Conservation (phyloP, 2,888 invertebrate species). For the Ischnura elegans region DNA sequence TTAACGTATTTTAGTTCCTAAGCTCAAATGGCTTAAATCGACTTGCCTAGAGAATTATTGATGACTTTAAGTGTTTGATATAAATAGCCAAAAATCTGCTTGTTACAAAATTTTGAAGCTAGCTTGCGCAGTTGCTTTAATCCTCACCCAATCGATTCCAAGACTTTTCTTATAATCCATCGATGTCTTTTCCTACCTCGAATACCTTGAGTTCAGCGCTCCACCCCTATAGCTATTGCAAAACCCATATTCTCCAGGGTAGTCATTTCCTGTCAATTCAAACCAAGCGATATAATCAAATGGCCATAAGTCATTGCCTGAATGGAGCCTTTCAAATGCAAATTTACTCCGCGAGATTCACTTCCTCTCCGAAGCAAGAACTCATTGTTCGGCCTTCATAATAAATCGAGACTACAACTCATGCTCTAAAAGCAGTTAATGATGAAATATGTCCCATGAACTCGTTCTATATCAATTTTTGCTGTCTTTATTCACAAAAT, state of each 20-base stretch:
- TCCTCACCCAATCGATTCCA: background rate
- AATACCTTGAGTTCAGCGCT: background rate
- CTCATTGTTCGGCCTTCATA: background rate
- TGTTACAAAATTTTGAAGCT: too few species aligned
- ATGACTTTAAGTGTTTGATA: too few species aligned
- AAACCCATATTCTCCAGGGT: background rate
- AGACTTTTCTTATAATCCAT: too few species aligned
- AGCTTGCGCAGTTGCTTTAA: too few species aligned
- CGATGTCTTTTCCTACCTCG: background rate
- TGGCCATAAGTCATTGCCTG: conserved; percentile 37
- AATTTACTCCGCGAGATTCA: conserved; percentile 42
- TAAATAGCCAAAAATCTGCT: too few species aligned
- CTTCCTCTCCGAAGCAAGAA: background rate
- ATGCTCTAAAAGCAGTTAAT: background rate
- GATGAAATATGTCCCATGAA: background rate
- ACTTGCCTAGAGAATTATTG: too few species aligned
- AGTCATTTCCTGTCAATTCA: conserved; percentile 1
- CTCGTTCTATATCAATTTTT: background rate
- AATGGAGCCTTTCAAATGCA: conserved; percentile 43
- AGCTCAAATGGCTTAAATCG: too few species aligned
- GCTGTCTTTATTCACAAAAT: too few species aligned
- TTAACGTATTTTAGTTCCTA: too few species aligned
- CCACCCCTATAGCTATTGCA: background rate
- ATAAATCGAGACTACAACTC: conserved; percentile 1
- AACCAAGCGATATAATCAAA: conserved; percentile 13